Base-by-base conservation (phyloP, 2,888 invertebrate species). In the Gibbula magus region DNA sequence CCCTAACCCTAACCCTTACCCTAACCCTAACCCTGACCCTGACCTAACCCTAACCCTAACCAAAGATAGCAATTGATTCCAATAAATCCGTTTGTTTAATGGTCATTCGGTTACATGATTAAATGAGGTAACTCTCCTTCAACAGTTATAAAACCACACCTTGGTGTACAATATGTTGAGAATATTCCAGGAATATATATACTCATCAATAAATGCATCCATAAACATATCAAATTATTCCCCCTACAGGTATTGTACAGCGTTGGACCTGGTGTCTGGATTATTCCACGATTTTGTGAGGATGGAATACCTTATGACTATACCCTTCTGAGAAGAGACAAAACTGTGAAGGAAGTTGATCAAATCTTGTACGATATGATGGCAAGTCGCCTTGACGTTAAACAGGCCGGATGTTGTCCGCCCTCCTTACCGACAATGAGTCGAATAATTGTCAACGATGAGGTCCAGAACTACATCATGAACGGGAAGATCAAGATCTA, bases 401-500 rank as follows among this genome's bases (percentile, higher is more conserved):
- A 18, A 0, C 29, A 25, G 3, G 25, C 61, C 3, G 61, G 61
- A 1, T 22, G 13, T 29, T 16, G 29, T 29, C 61, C 61, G 2
- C 4, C 29, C 25, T 18, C 7, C 13, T 25, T 20, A 18, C 70
- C 39, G 16, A 22, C 45, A 39, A 45, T 16, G 70, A 45, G 32
- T n/a, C 20, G 35, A 20, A n/a, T 73, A 13, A 16, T 73, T 35
- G 90, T 94, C 54, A 93, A 93, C 81, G 93, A 93, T 86, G 93
- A 93, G 52, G 87, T 93, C 2, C 93, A 93, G 3, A 91, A 92
- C 81, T 88, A 93, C 61, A 93, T 93, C 61, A 89, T 92, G 81
- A 90, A 89, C 16, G 93, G 93, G n/a, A 85, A 86, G 18, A 86
- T 93, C 10, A 79, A 83, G 67, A 86, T 93, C 18, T 90, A 89